phyloP scores from a whole-genome alignment of 1,140 invertebrate genomes.

The Leptopilina boulardi region DNA sequence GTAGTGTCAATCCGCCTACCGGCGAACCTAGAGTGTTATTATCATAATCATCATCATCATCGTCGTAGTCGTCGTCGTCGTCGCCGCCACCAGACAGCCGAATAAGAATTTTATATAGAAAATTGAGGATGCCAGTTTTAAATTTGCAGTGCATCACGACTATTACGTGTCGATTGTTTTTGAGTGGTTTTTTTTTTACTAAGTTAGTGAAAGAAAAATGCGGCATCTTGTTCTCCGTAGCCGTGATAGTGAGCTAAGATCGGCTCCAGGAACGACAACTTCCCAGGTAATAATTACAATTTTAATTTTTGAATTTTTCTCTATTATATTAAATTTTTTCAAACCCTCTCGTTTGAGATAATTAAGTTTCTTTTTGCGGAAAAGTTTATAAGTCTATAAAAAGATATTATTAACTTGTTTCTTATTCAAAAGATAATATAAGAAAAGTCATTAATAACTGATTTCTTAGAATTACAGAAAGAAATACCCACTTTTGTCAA shows the following conservation, averaged over 20 bases:
- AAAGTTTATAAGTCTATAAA: too few relatives aligned
- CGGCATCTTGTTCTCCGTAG: slow-evolving; percentile 9
- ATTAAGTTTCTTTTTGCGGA: too few relatives aligned
- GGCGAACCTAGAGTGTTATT: slow-evolving; percentile 1
- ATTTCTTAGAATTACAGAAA: too few relatives aligned
- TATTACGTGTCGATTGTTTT: slow-evolving; percentile 30
- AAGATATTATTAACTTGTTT: too few relatives aligned
- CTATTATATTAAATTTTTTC: neutral
- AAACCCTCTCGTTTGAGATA: neutral
- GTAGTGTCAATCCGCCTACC: slow-evolving; percentile 9
- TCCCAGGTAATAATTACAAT: neutral
- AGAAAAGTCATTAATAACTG: too few relatives aligned
- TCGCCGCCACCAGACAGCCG: slow-evolving; percentile 69
- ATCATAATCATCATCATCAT: slow-evolving; percentile 13
- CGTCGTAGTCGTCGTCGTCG: slow-evolving; percentile 1
- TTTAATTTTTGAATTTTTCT: neutral
- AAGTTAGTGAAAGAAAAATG: slow-evolving; percentile 9
- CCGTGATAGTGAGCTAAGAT: slow-evolving; percentile 16
- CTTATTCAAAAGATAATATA: too few relatives aligned
- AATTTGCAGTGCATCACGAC: slow-evolving; percentile 36
- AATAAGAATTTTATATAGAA: slow-evolving; percentile 27
- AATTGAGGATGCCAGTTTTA: slow-evolving; percentile 35
- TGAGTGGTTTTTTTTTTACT: neutral
- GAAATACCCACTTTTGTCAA: too few relatives aligned
- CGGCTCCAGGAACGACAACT: slow-evolving; percentile 15